Evolutionary conservation across 2,113 vertebrate genomes (phyloP).

Genomic region (Limanda limanda): DNA sequence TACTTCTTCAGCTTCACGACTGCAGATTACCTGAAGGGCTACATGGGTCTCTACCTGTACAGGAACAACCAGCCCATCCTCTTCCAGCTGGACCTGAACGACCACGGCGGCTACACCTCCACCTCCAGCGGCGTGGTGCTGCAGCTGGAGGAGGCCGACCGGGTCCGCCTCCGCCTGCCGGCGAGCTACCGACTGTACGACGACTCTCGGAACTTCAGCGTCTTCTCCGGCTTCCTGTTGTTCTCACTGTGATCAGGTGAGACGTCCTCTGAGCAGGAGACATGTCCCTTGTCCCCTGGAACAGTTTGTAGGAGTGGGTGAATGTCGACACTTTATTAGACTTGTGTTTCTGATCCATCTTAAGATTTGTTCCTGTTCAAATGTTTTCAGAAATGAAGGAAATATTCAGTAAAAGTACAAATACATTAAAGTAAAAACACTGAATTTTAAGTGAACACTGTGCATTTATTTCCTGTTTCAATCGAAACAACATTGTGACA

Average conservation of each 20-base stretch:
- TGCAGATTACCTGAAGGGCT: constrained; percentile 73
- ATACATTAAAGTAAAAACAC: not conserved
- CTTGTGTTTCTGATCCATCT: no score
- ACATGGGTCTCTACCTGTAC: constrained; percentile 74
- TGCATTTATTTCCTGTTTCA: not conserved
- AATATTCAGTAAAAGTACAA: no score
- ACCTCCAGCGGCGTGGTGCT: constrained; percentile 31
- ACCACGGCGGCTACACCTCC: constrained; percentile 72
- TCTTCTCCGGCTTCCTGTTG: constrained; percentile 76
- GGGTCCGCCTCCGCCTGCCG: constrained; percentile 57
- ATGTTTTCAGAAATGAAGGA: not conserved
- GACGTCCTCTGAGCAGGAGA: no score
- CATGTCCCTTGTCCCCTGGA: no score
- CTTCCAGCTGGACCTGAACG: constrained; percentile 71
- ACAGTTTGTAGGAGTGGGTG: no score
- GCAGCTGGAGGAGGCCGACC: constrained; percentile 57
- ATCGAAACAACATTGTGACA: no score
- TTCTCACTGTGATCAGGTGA: constrained; percentile 45
- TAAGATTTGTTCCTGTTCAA: no score
- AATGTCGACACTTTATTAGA: no score
- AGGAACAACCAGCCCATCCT: constrained; percentile 61
- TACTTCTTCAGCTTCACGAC: constrained; percentile 77
- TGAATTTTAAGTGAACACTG: not conserved
- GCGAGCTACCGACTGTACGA: constrained; percentile 77
- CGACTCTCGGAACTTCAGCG: constrained; percentile 68